Base-by-base conservation (phyloP, 2,888 invertebrate genomes). In the Lypha dubia region DNA sequence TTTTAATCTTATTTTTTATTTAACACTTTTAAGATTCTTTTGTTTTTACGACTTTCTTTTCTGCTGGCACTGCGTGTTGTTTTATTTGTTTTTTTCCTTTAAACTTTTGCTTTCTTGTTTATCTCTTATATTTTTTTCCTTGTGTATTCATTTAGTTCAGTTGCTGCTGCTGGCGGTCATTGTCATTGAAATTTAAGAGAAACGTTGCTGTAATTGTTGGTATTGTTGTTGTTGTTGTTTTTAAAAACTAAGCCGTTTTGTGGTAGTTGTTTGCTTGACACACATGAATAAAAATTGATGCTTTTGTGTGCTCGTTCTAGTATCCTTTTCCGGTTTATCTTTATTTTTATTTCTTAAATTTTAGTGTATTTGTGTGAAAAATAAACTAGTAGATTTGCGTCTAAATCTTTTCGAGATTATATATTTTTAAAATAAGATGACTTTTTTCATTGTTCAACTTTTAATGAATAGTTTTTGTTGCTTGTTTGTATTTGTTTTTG, bases 361-460 rank as follows among this genome's bases (percentile, higher is more conserved):
- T 44, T 24, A 17, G 13, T 51, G 28, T 49, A n/a, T 49, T n/a
- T 51, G n/a, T 58, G 41, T 28, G 28, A 51, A 35, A 53, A 3
- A 35, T 60, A 51, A 20, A 46, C 24, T 68, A 13, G 53, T 62
- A 62, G 41, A 44, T 53, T 41, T 62, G 38, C 73, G 2, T 35
- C 35, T 17, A 35, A 35, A 58, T 35, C 11, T 17, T 58, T 35
- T 11, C 17, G 1, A 15, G 35, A 17, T 6, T 28, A 8, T 32
- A 11, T 8, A 15, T 15, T 67, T 65, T 17, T 15, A 41, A 60
- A 71, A 71, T 20, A 13, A 71, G 5, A 49, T 22, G 38, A 38
- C 28, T 74, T 6, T 56, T 79, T 79, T 60, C 70, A 67, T 51
- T 70, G 70, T 75, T 70, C 46, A 75, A 79, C 74, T 70, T 70